phyloP scores from a whole-genome alignment of 1,140 invertebrate genomes.

The Bombus superbus region DNA sequence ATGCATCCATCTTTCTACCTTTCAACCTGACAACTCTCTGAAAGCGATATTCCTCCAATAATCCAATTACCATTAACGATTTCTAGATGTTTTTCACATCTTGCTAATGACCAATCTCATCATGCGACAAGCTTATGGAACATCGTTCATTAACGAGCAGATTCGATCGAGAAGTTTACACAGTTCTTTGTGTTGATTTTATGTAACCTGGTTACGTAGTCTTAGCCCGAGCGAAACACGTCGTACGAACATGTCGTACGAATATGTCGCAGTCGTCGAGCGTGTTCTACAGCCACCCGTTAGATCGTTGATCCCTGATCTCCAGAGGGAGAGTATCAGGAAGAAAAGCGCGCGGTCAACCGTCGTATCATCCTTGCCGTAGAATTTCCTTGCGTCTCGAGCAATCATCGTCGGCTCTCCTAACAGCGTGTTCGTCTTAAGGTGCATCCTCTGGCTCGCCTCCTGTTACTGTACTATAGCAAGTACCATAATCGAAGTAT shows the following conservation, averaged over 20 bases:
- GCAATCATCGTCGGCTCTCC: constrained; percentile 26
- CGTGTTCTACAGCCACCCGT: constrained; percentile 3
- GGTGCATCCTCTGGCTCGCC: neutral
- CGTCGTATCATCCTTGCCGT: constrained; percentile 47
- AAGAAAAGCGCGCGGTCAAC: constrained; percentile 57
- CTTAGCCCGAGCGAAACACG: neutral
- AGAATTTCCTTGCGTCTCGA: constrained; percentile 53
- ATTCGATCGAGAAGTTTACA: neutral
- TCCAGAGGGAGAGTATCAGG: constrained; percentile 39
- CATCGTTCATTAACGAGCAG: neutral
- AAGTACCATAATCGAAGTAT: neutral
- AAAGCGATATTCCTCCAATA: neutral
- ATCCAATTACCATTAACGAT: too few relatives aligned
- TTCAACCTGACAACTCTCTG: neutral
- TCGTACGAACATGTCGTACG: neutral
- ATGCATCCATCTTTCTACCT: neutral
- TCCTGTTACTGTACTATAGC: too few relatives aligned
- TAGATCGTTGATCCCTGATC: constrained; percentile 23
- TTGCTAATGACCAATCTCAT: neutral
- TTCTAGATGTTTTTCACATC: neutral
- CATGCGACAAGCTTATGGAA: neutral
- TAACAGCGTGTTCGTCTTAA: neutral
- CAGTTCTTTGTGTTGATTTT: constrained; percentile 10
- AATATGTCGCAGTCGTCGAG: neutral
- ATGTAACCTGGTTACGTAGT: constrained; percentile 17